phyloP scores from a whole-genome alignment of 2,888 invertebrate species.

The Acleris sparsana region DNA sequence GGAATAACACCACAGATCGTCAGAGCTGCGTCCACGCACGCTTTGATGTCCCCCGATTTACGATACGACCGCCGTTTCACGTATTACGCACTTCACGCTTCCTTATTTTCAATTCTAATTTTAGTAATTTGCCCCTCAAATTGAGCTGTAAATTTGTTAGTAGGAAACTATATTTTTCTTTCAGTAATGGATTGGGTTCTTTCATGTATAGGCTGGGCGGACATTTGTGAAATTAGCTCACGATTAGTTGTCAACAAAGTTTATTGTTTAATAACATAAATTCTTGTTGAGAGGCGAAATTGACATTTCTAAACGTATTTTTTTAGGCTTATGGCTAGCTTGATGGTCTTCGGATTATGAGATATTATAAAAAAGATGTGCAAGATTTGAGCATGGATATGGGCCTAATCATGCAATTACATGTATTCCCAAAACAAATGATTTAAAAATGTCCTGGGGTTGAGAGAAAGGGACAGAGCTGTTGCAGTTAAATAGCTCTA shows the following conservation, averaged over 20 bases:
- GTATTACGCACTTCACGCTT: constrained; percentile 38
- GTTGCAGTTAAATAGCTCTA: too few relatives aligned
- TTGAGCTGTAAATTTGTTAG: constrained; percentile 46
- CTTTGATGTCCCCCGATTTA: constrained; percentile 61
- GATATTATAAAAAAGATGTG: too few relatives aligned
- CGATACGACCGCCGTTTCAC: constrained; percentile 42
- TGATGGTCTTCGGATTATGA: too few relatives aligned
- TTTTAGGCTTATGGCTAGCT: too few relatives aligned
- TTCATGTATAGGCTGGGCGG: constrained; percentile 16
- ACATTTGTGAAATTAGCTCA: not conserved
- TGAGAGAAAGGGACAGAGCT: too few relatives aligned
- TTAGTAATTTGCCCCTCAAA: constrained; percentile 42
- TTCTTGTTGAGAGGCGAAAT: too few relatives aligned
- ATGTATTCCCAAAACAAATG: too few relatives aligned
- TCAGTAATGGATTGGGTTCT: constrained; percentile 29
- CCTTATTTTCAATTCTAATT: constrained; percentile 43
- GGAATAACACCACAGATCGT: not conserved
- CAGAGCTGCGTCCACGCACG: constrained; percentile 37
- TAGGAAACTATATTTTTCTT: constrained; percentile 33
- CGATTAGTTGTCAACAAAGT: constrained; percentile 11
- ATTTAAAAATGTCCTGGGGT: too few relatives aligned
- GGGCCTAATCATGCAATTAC: too few relatives aligned
- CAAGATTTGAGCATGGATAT: too few relatives aligned
- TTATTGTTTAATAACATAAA: constrained; percentile 1
- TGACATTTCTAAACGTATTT: too few relatives aligned